phyloP scores from a whole-genome alignment of 2,113 vertebrate species.

The Nerophis ophidion region DNA sequence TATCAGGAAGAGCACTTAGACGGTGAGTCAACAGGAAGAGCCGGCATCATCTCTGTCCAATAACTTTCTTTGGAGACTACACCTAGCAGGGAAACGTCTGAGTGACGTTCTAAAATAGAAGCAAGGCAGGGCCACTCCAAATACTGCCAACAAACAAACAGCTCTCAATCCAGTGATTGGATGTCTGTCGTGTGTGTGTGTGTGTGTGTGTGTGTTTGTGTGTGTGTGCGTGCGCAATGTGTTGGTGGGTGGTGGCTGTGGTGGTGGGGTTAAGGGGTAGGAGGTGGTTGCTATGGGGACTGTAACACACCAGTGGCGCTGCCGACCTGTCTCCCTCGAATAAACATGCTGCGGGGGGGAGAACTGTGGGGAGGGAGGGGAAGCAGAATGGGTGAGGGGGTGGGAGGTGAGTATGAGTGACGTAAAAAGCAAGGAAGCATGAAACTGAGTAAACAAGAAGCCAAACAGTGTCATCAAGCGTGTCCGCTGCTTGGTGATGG shows the following conservation, averaged over 20 bases:
- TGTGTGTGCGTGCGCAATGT: constrained; percentile 16
- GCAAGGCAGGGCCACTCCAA: constrained; percentile 62
- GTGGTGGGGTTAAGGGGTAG: constrained; percentile 19
- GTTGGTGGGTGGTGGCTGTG: constrained; percentile 49
- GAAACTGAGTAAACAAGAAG: constrained; percentile 23
- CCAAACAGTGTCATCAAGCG: constrained; percentile 22
- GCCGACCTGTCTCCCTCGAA: constrained; percentile 74
- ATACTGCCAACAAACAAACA: constrained; percentile 67
- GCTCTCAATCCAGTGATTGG: constrained; percentile 46
- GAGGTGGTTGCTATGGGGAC: constrained; percentile 76
- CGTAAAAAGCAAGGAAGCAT: constrained; percentile 16
- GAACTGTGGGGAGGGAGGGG: constrained; percentile 23
- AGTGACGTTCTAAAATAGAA: constrained; percentile 67
- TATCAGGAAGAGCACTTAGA: constrained; percentile 32
- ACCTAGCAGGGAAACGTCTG: constrained; percentile 54
- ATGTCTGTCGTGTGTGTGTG: constrained; percentile 6
- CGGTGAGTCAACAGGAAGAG: constrained; percentile 46
- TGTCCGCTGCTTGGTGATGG: constrained; percentile 4
- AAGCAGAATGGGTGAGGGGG: constrained; percentile 18
- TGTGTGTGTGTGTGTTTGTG: constrained; percentile 2
- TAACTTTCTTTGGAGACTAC: constrained; percentile 40
- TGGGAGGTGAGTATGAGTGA: constrained; percentile 8
- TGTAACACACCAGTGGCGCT: constrained; percentile 78
- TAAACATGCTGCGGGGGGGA: constrained; percentile 64
- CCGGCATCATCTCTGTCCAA: constrained; percentile 35